Conservation (phyloP, 2,797 vertebrate species). For the Odontamblyopus rebecca region DNA sequence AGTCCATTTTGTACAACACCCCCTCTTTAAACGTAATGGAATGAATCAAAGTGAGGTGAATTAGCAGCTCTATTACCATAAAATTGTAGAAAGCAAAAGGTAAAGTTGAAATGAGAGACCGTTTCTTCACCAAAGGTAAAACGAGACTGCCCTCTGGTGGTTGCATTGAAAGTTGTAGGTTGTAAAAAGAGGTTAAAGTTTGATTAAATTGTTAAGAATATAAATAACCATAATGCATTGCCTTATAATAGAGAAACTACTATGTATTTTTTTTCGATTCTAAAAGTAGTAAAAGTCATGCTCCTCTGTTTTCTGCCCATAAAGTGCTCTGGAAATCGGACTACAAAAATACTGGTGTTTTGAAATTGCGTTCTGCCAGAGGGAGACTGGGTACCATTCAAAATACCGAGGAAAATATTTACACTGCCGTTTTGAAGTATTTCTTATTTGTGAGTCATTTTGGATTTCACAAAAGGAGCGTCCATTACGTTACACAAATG, state of each 20-base stretch:
- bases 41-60: not conserved
- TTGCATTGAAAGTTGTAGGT: not conserved
- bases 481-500: too few relatives aligned
- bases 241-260: not conserved
- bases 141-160: conserved; percentile 2
- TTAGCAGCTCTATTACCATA: not conserved
- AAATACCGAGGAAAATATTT: not conserved
- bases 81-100: not conserved
- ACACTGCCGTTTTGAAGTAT: not conserved
- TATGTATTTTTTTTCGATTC: not conserved
- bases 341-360: conserved; percentile 5
- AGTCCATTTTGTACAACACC: too few relatives aligned
- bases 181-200: not conserved
- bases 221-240: conserved; percentile 5
- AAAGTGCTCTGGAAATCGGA: conserved; percentile 3
- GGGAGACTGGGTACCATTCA: not conserved
- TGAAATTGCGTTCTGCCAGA: not conserved
- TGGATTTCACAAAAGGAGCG: too few relatives aligned
- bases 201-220: not conserved
- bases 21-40: not conserved
- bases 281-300: conserved; percentile 10
- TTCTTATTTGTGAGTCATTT: too few relatives aligned
- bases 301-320: not conserved
- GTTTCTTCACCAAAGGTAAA: not conserved
- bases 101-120: not conserved